These are phyloP conservation scores for Cariama cristata DNA, from an alignment of 2,113 vertebrate species.

Conservation along the genomic window DNA sequence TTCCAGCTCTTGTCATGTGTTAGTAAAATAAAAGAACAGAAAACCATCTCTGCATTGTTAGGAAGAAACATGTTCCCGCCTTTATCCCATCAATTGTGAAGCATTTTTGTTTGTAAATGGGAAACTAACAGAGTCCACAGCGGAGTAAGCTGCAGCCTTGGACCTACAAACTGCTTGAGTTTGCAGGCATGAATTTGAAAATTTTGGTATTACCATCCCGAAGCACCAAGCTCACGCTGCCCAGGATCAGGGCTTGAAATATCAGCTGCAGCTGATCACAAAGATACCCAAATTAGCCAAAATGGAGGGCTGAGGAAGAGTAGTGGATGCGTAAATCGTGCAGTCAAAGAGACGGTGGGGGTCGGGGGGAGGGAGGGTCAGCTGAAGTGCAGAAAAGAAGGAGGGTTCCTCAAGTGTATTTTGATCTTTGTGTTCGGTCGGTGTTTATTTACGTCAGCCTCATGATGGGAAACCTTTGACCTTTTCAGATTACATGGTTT, in stretches of 20 bases:
- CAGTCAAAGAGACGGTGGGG: fast-evolving
- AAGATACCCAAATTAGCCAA: background rate
- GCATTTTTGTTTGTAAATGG: background rate
- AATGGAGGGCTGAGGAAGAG: background rate
- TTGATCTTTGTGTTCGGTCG: background rate
- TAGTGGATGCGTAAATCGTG: background rate
- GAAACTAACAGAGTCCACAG: background rate
- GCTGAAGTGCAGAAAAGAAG: background rate
- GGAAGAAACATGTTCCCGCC: background rate
- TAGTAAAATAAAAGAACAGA: background rate
- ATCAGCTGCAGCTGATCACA: background rate
- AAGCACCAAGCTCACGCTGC: background rate
- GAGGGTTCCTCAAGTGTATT: background rate
- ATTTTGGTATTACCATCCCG: background rate
- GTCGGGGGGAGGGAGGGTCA: too few species aligned
- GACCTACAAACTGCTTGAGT: background rate
- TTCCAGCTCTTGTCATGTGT: background rate
- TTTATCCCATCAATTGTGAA: background rate
- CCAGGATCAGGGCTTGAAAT: background rate
- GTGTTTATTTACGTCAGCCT: background rate
- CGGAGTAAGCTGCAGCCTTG: background rate
- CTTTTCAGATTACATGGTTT: background rate
- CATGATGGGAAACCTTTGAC: background rate
- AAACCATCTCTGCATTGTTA: fast-evolving
- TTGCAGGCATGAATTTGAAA: background rate